Percentiles rank a stretch among this genome's conserved stretches.
Conservation (phyloP, 30 jellyfish, hydroid and myxozoan species). For the Phacellophora camtschatica region DNA sequence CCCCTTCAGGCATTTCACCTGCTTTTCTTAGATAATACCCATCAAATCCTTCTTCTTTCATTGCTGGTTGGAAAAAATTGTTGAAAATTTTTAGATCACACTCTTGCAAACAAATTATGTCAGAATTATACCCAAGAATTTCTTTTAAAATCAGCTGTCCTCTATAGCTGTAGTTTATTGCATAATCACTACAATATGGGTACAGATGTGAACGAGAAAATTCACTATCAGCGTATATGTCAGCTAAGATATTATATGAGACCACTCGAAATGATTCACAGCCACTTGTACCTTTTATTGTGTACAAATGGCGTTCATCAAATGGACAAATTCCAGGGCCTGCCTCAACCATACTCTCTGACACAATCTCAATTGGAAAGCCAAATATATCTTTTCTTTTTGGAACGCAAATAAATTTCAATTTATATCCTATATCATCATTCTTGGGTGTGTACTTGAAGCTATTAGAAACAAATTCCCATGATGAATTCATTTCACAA, state of each 20-base stretch:
- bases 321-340: slow-evolving; percentile 95
- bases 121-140: slow-evolving; percentile 84
- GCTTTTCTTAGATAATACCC: slow-evolving; percentile 64
- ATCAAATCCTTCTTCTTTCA: slow-evolving; percentile 64
- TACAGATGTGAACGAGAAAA: slow-evolving; percentile 62
- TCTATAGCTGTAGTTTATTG: slow-evolving; percentile 66
- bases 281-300: slow-evolving; percentile 24
- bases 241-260: slow-evolving; percentile 88
- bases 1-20: slow-evolving; percentile 97
- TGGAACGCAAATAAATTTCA: slow-evolving; percentile 70
- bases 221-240: slow-evolving; percentile 76
- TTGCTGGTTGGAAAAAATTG: slow-evolving; percentile 60
- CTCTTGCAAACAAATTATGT: slow-evolving; percentile 87
- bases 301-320: slow-evolving; percentile 85
- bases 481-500: slow-evolving; percentile 14
- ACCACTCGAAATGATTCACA: slow-evolving; percentile 57
- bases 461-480: slow-evolving; percentile 72
- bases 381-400: slow-evolving; percentile 45
- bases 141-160: slow-evolving; percentile 86
- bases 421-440: slow-evolving; percentile 49
- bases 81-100: slow-evolving; percentile 77
- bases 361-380: slow-evolving; percentile 50
- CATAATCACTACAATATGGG: slow-evolving; percentile 93
- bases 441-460: slow-evolving; percentile 61
- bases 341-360: slow-evolving; percentile 43